Percentiles rank a stretch among this genome's conserved stretches.
Evolutionary conservation across 2,113 vertebrate genomes (phyloP).

Genomic region (Gymnogyps californianus): DNA sequence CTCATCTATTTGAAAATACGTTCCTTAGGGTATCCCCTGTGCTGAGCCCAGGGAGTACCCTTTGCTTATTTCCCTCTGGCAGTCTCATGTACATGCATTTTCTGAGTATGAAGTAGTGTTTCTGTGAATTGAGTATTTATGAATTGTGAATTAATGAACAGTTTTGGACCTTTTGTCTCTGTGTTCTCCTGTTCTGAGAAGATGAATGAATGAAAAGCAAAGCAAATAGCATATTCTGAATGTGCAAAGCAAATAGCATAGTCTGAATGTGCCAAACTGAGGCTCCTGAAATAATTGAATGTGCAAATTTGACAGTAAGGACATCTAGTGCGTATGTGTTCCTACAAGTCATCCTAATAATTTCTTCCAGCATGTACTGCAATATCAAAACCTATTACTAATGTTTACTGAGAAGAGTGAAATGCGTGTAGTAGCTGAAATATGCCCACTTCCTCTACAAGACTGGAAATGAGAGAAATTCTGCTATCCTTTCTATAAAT

Average conservation of each 20-base stretch:
- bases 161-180: not conserved
- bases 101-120: not conserved
- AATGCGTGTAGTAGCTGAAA: not conserved
- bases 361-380: not conserved
- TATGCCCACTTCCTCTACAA: conserved; percentile 15
- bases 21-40: not conserved
- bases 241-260: not conserved
- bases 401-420: not conserved
- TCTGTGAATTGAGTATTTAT: not conserved
- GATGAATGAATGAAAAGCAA: not conserved
- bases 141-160: not conserved
- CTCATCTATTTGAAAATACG: not conserved
- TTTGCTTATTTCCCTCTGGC: not conserved
- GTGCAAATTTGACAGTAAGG: not conserved
- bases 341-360: not conserved
- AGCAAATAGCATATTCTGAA: not conserved
- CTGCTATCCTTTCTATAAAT: not conserved
- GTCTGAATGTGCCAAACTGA: not conserved
- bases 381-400: not conserved
- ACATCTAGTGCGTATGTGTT: not conserved
- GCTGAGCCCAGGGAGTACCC: not conserved
- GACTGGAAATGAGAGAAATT: not conserved
- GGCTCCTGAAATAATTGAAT: not conserved
- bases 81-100: not conserved
- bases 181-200: not conserved